Evolutionary conservation across 2,888 invertebrate species (phyloP), one percentile per base, ranked within the genome.

Genomic region (Chrysomela aeneicollis): DNA sequence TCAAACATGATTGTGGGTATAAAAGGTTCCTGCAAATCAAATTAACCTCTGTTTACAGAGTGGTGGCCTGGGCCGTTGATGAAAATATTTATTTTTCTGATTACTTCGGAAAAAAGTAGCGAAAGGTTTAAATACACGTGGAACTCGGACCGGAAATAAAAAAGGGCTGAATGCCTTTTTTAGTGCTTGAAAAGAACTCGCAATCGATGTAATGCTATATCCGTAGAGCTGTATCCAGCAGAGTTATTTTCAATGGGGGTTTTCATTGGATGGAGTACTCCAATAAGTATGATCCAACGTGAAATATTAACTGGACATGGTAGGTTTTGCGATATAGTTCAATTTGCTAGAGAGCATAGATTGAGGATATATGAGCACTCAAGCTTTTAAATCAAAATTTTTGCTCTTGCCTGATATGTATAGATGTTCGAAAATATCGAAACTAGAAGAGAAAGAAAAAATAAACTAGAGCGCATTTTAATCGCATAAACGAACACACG

Each of bases 81-180:
- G 5, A 46, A 42, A 26, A 55, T 55, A 42, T 55, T 46, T 57
- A 46, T 46, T 57, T 57, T 57, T 30, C 22, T 26, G 47, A 57
- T 57, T 46, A 17, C 10, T 26, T 26, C 37, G 3, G 46, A 15
- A 57, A 54, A 46, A 57, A 22, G 57, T 46, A 26, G 46, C 46
- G 57, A 26, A 26, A 57, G 26, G 26, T 22, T 46, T 9, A 18
- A 26, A 57, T 46, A 22, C 18, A 46, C 30, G 12, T 26, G 17
- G 22, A 26, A 10, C 12, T 46, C 1, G 15, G n/a, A 22, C 46
- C 19, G 30, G 46, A 57, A 46, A 26, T 26, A 26, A 49, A 57
- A 18, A 15, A 17, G 4, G 0, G 30, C 22, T 26, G 26, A 49
- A 49, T 49, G n/a, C 19, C 22, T 22, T 22, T 21, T 49, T 21